These are phyloP conservation scores for Drosophila littoralis DNA, from an alignment of 1,140 invertebrate species.

Conservation along the genomic window DNA sequence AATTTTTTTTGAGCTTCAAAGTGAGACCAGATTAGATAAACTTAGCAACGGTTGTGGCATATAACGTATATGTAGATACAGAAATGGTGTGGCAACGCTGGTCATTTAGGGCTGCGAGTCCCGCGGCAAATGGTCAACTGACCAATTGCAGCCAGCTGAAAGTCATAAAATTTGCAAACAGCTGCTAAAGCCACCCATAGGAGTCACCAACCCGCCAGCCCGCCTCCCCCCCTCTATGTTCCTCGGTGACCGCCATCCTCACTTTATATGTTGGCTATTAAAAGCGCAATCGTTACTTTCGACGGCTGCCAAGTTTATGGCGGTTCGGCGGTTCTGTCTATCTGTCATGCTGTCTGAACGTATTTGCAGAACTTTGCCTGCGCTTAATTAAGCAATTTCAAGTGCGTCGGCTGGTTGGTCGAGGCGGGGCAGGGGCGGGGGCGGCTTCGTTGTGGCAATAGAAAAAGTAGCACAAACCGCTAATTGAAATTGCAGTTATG, in stretches of 20 bases:
- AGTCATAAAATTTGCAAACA: conserved; percentile 74
- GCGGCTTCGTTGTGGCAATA: conserved; percentile 19
- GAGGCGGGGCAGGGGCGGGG: conserved; percentile 2
- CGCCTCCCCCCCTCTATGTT: not conserved
- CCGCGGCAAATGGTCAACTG: conserved; percentile 6
- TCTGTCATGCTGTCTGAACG: conserved; percentile 15
- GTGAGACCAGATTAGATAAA: conserved; percentile 69
- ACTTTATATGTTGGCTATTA: conserved; percentile 69
- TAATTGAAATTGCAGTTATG: conserved; percentile 82
- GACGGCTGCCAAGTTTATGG: conserved; percentile 73
- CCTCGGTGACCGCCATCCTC: not conserved
- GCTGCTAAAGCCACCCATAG: conserved; percentile 38
- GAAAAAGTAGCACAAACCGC: conserved; percentile 75
- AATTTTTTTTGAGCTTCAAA: conserved; percentile 1
- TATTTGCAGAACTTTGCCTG: conserved; percentile 75
- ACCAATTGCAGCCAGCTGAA: conserved; percentile 67
- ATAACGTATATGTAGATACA: conserved; percentile 5
- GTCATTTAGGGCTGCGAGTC: conserved; percentile 28
- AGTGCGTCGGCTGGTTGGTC: conserved; percentile 36
- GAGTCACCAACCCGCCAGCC: not conserved
- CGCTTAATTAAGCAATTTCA: conserved; percentile 80
- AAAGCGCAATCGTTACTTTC: conserved; percentile 74
- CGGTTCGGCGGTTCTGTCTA: conserved; percentile 26
- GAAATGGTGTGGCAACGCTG: conserved; percentile 41
- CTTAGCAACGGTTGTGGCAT: conserved; percentile 55